Evolutionary conservation across 2,113 vertebrate genomes (phyloP).

Genomic region (Sylvilagus bachmani): DNA sequence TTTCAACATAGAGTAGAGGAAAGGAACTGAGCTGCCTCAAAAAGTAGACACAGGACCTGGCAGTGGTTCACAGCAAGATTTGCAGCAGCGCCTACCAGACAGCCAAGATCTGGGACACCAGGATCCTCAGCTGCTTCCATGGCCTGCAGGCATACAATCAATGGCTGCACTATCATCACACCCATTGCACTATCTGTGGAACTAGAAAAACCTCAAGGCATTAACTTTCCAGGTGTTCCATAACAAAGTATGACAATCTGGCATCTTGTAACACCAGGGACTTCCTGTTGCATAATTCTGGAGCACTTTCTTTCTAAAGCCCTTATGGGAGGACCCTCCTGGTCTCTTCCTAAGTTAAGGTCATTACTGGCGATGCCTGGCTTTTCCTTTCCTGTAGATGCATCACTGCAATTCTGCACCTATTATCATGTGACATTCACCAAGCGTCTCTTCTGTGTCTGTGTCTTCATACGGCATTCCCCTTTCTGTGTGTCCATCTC

Average conservation of each 20-base stretch:
- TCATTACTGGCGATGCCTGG: not conserved
- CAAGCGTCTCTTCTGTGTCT: not conserved
- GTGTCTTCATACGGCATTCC: not conserved
- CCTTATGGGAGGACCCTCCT: not conserved
- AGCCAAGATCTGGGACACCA: conserved; percentile 97
- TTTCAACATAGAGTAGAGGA: conserved; percentile 92
- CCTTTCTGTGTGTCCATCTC: not conserved
- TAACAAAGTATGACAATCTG: not conserved
- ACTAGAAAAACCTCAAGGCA: conserved; percentile 92
- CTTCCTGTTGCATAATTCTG: not conserved
- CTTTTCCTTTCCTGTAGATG: too few relatives aligned
- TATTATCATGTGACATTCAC: not conserved
- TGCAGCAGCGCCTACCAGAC: conserved; percentile 96
- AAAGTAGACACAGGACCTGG: conserved; percentile 94
- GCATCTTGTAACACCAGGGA: not conserved
- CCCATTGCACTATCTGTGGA: conserved; percentile 96
- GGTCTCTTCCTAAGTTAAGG: not conserved
- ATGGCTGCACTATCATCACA: conserved; percentile 95
- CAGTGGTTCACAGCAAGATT: conserved; percentile 95
- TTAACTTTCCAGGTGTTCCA: not conserved
- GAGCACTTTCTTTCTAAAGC: not conserved
- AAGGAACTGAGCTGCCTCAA: conserved; percentile 95
- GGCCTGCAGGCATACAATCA: conserved; percentile 95
- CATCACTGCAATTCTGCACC: not conserved
- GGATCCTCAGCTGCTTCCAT: conserved; percentile 94